Conservation (phyloP, 2,888 invertebrate species). For the Tachina grossa region DNA sequence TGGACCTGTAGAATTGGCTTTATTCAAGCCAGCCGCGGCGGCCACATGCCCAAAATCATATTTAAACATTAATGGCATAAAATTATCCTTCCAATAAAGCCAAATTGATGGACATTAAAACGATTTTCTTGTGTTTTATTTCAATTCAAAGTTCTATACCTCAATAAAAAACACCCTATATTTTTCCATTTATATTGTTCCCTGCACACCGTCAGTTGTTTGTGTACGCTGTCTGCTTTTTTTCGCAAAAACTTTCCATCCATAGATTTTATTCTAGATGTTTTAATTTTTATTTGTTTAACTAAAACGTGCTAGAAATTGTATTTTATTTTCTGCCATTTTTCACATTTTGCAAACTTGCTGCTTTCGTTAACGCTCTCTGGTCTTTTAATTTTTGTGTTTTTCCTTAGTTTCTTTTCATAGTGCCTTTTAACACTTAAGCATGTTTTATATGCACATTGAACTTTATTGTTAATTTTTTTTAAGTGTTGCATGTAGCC, state of each 20-base stretch:
- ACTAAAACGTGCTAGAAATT: slow-evolving; percentile 38
- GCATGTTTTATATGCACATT: slow-evolving; percentile 64
- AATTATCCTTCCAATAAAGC: too few species aligned
- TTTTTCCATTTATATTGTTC: slow-evolving; percentile 11
- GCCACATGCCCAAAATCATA: too few species aligned
- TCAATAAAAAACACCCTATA: too few species aligned
- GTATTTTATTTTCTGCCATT: not conserved
- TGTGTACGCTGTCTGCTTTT: not conserved
- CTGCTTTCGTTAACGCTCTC: not conserved
- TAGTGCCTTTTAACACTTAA: slow-evolving; percentile 54
- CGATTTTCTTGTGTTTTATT: too few species aligned
- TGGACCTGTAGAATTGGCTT: too few species aligned
- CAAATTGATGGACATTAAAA: too few species aligned
- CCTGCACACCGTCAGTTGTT: not conserved
- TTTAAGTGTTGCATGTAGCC: slow-evolving; percentile 49
- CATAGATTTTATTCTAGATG: not conserved
- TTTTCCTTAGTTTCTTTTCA: slow-evolving; percentile 15
- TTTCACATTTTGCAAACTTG: not conserved
- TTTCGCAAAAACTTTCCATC: not conserved
- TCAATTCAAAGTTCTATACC: too few species aligned
- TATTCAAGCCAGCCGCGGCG: too few species aligned
- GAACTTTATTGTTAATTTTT: slow-evolving; percentile 52
- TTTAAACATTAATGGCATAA: too few species aligned
- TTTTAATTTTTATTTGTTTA: slow-evolving; percentile 39
- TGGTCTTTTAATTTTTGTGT: slow-evolving; percentile 1